Conservation (phyloP, 2,797 vertebrate species). For the Leontopithecus rosalia region DNA sequence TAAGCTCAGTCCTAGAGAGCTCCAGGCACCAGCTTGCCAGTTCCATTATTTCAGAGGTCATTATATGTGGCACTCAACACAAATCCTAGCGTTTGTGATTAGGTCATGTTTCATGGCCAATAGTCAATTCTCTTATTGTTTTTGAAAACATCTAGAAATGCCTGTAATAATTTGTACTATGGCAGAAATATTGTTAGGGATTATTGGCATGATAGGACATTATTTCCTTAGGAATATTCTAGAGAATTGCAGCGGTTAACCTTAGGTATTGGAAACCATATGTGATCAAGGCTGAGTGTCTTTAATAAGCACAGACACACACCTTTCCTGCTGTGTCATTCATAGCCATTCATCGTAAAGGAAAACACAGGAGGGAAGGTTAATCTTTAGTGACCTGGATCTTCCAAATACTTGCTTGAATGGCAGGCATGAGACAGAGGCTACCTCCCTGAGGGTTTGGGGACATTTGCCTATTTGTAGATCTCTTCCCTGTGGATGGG, state of each 20-base stretch:
- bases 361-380: not conserved
- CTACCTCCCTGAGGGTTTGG: not conserved
- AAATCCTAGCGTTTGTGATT: not conserved
- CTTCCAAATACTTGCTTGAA: slow-evolving; percentile 28
- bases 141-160: not conserved
- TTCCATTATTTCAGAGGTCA: not conserved
- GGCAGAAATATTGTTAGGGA: not conserved
- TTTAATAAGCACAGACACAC: not conserved
- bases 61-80: not conserved
- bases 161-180: not conserved
- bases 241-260: not conserved
- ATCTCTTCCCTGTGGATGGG: not conserved
- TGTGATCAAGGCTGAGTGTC: not conserved
- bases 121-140: not conserved
- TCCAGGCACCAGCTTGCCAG: not conserved
- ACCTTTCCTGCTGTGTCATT: not conserved
- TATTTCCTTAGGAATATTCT: not conserved
- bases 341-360: not conserved
- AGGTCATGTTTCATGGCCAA: not conserved
- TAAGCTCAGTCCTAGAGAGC: not conserved
- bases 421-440: not conserved
- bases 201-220: not conserved
- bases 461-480: slow-evolving; percentile 25
- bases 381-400: slow-evolving; percentile 20
- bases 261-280: not conserved